These are phyloP conservation scores for Corythornis madagascariensis DNA, from an alignment of 2,113 vertebrate genomes.

Conservation along the genomic window DNA sequence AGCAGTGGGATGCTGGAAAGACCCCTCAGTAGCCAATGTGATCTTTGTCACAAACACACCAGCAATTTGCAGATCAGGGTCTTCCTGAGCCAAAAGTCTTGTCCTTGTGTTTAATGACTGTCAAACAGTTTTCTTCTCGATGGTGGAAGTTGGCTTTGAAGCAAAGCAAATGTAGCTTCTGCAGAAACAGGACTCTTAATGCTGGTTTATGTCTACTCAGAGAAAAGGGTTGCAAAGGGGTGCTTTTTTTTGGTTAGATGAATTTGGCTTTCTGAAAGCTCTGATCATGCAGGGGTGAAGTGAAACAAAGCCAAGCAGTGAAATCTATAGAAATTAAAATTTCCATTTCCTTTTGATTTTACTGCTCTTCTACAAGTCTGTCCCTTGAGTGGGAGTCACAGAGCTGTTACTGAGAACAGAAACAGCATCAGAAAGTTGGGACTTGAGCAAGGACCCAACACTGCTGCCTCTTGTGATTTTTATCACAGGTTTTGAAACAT, in stretches of 20 bases:
- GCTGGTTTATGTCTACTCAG: background rate
- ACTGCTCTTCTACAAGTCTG: background rate
- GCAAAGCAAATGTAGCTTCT: background rate
- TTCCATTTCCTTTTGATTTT: background rate
- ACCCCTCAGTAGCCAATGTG: background rate
- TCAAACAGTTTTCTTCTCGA: background rate
- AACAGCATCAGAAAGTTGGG: background rate
- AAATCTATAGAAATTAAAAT: background rate
- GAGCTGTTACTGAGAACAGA: background rate
- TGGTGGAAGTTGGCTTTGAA: background rate
- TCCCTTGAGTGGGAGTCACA: background rate
- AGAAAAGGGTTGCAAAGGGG: background rate
- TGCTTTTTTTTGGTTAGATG: background rate
- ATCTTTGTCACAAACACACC: background rate
- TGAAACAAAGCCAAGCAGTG: background rate
- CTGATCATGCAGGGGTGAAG: background rate
- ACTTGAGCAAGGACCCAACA: background rate
- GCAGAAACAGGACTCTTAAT: background rate
- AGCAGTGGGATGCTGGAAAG: background rate
- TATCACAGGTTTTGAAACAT: background rate
- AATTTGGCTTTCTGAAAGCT: background rate
- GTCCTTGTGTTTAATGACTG: background rate
- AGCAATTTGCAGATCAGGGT: background rate
- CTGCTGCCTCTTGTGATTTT: background rate
- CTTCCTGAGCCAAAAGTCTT: background rate